Conservation (phyloP, 2,797 vertebrate genomes). For the Tangara arthus region DNA sequence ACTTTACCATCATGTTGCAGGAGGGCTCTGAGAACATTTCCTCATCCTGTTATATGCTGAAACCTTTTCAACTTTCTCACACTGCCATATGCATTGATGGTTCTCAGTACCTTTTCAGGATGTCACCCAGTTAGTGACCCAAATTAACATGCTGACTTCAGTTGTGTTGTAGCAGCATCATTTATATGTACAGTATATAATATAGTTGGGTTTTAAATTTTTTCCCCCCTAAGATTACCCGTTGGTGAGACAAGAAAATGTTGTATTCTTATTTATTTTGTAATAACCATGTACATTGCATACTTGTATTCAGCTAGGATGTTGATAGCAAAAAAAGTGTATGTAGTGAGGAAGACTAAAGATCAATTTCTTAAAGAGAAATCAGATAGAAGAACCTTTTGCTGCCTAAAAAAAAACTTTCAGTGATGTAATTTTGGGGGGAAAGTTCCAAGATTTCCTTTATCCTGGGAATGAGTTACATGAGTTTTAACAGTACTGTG, state of each 20-base stretch:
- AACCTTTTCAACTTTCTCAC: neutral
- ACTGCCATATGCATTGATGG: neutral
- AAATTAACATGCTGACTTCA: neutral
- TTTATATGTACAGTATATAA: neutral
- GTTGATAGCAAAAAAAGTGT: neutral
- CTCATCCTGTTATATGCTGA: neutral
- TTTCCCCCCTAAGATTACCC: neutral
- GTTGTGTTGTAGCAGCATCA: neutral
- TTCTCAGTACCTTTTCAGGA: neutral
- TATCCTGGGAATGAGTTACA: neutral
- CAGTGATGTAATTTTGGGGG: neutral
- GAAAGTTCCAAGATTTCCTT: neutral
- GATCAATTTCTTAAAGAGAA: neutral
- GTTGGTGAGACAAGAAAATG: neutral
- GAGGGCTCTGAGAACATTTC: constrained; percentile 55
- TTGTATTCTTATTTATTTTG: neutral
- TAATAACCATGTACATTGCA: neutral
- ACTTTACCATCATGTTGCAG: constrained; percentile 37
- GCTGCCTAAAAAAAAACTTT: neutral
- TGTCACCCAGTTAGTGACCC: neutral
- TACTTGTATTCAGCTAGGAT: neutral
- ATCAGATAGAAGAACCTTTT: neutral
- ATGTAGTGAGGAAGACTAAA: neutral
- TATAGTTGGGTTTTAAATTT: too few species aligned
- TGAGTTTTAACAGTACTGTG: neutral